phyloP scores from a whole-genome alignment of 2,888 invertebrate genomes.

The Lymantria monacha region DNA sequence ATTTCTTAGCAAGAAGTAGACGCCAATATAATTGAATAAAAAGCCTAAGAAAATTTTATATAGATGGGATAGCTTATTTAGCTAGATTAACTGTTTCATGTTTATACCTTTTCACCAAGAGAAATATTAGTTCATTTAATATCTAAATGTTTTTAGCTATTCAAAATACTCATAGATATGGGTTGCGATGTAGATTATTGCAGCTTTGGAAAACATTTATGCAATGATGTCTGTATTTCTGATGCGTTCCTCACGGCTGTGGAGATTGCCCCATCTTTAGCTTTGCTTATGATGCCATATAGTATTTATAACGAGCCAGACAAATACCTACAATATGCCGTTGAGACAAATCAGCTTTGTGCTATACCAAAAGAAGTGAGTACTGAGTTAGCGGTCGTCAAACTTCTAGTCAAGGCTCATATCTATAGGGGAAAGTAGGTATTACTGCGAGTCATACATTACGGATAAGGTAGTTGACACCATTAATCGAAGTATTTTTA shows the following conservation, averaged over 20 bases:
- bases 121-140: too few relatives aligned
- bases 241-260: conserved; percentile 69
- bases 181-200: conserved; percentile 72
- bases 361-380: conserved; percentile 57
- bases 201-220: conserved; percentile 32
- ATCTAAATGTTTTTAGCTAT: conserved; percentile 46
- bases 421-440: too few relatives aligned
- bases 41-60: too few relatives aligned
- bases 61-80: too few relatives aligned
- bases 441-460: too few relatives aligned
- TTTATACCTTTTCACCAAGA: too few relatives aligned
- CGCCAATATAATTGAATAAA: too few relatives aligned
- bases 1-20: too few relatives aligned
- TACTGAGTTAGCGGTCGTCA: not conserved
- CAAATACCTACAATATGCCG: conserved; percentile 49
- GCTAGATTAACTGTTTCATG: too few relatives aligned
- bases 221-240: conserved; percentile 46
- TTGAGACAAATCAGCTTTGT: conserved; percentile 43
- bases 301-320: conserved; percentile 68
- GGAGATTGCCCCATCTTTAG: conserved; percentile 52
- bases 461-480: too few relatives aligned
- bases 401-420: too few relatives aligned
- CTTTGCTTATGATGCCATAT: conserved; percentile 58
- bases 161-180: conserved; percentile 61
- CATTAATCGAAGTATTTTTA: too few relatives aligned